Evolutionary conservation across 2,888 invertebrate genomes (phyloP), one percentile per base, ranked within the genome.

Genomic region (Eupithecia inturbata): DNA sequence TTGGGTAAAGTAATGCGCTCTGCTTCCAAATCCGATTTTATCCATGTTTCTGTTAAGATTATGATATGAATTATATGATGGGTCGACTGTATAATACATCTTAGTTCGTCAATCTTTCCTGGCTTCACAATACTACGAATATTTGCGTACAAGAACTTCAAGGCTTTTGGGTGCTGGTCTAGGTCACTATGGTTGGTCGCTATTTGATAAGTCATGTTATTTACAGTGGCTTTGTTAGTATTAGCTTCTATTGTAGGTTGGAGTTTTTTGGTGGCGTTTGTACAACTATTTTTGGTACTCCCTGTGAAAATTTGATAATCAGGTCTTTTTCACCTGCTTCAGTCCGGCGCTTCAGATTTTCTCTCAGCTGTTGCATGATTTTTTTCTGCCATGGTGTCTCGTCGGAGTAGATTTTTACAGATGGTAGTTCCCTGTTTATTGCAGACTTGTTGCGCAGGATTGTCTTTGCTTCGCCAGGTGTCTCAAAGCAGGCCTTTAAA

Each of bases 21-120:
- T 71, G 57, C 57, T 57, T 57, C 57, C 22, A 26, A 12, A 26
- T 57, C 57, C 10, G 57, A 57, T 26, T 57, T 57, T 57, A 57
- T 57, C 57, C 57, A 57, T 10, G 57, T 57, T 26, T 57, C 57
- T 57, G 57, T 10, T 57, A 57, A 26, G 16, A 57, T 57, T 22
- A 57, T 26, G 10, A 57, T 26, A 26, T 57, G 57, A 22, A 57
- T 53, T 53, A 53, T 19, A 4, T 53, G 19, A 22, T 19, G 1
- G 22, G 53, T 53, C 9, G 53, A 53, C 22, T 53, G 53, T n/a
- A 53, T n/a, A 53, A 53, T 53, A 22, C 53, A 53, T 53, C 22
- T 53, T 53, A 53, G 9, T 9, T 53, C 53, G 22, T 53, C 53
- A 1, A 53, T n/a, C 53, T 53, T 53, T 22, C 53, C 53, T 53